Percentiles rank a stretch among this genome's conserved stretches.
Conservation (phyloP, 2,888 invertebrate genomes). For the Rotaria macrura region DNA sequence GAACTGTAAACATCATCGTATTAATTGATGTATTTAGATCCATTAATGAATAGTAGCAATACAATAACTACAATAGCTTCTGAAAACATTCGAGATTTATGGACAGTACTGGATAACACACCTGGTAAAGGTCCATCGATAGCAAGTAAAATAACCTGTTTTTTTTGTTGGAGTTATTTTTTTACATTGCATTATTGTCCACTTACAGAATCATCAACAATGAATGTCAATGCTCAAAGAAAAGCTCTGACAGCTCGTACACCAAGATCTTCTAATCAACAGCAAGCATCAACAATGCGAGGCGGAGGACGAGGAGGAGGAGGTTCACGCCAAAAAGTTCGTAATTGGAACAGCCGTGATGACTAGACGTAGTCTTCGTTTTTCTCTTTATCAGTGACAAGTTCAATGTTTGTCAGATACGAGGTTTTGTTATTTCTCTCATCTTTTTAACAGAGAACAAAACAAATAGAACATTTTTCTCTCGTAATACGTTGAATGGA, state of each 20-base stretch:
- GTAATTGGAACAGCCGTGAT: not conserved
- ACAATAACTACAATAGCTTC: slow-evolving; percentile 25
- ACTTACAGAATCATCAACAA: slow-evolving; percentile 1
- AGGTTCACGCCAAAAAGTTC: not conserved
- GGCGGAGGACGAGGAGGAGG: not conserved
- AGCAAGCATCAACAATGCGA: not conserved
- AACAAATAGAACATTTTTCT: not conserved
- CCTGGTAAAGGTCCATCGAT: slow-evolving; percentile 6
- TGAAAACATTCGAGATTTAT: slow-evolving; percentile 30
- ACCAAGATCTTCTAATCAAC: not conserved
- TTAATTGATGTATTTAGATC: not conserved
- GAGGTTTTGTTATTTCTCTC: not conserved
- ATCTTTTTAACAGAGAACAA: not conserved
- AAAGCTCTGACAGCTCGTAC: not conserved
- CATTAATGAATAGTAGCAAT: not conserved
- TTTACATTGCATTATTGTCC: not conserved
- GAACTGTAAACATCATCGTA: no score
- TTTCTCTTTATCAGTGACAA: not conserved
- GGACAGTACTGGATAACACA: slow-evolving; percentile 31
- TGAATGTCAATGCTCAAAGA: not conserved
- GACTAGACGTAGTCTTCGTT: not conserved
- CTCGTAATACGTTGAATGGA: not conserved
- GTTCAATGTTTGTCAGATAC: not conserved
- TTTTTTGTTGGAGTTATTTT: not conserved
- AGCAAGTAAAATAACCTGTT: not conserved